Evolutionary conservation across 2,888 invertebrate species (phyloP).

Genomic region (Prenolepis imparis): DNA sequence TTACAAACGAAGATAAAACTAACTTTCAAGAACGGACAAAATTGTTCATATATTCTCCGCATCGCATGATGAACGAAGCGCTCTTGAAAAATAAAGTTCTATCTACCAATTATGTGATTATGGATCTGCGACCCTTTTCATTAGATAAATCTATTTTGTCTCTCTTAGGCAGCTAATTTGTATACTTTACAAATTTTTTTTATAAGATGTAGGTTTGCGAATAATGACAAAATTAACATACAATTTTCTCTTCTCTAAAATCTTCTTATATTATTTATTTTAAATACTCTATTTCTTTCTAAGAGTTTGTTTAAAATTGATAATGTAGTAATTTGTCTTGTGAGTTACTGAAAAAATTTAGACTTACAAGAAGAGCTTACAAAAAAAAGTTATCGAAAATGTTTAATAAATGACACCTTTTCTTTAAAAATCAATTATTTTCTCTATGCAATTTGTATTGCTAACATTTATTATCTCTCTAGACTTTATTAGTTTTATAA

Average conservation of each 20-base stretch:
- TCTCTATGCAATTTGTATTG: neutral
- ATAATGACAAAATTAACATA: neutral
- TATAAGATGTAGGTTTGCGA: neutral
- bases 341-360: constrained; percentile 19
- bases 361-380: neutral
- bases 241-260: constrained; percentile 4
- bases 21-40: neutral
- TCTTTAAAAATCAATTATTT: constrained; percentile 14
- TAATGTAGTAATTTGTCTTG: constrained; percentile 9
- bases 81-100: neutral
- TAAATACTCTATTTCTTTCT: constrained; percentile 26
- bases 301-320: constrained; percentile 22
- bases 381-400: constrained; percentile 8
- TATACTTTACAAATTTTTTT: neutral
- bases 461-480: neutral
- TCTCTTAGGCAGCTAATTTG: neutral
- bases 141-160: constrained; percentile 1
- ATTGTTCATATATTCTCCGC: constrained; percentile 31
- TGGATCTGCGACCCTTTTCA: neutral
- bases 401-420: constrained; percentile 18
- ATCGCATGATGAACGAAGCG: neutral
- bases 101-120: neutral
- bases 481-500: neutral
- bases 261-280: neutral
- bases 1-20: constrained; percentile 44